Percentiles rank a stretch among this genome's conserved stretches.
Evolutionary conservation across 2,797 vertebrate genomes (phyloP).

Genomic region (Buphagus erythrorhynchus): DNA sequence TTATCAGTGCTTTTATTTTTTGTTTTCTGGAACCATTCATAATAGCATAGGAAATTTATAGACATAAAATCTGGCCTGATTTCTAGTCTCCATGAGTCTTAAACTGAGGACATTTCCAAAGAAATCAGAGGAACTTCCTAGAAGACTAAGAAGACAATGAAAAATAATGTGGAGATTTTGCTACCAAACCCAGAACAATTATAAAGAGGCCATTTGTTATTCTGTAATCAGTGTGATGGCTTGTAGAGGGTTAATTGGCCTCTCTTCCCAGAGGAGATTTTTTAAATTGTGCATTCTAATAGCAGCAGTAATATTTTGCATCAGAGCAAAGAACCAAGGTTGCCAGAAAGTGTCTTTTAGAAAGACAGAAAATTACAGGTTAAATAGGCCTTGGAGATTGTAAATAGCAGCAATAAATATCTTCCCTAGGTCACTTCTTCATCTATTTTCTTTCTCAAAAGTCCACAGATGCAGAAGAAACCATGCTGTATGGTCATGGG

Average conservation of each 20-base stretch:
- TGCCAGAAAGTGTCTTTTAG: background rate
- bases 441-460: background rate
- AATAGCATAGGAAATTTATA: background rate
- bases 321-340: background rate
- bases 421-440: background rate
- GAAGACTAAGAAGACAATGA: background rate
- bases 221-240: background rate
- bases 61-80: background rate
- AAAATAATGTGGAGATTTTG: background rate
- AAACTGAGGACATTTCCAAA: background rate
- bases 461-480: background rate
- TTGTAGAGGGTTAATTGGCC: background rate
- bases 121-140: background rate
- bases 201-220: background rate
- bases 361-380: background rate
- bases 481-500: fast-evolving
- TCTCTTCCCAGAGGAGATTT: background rate
- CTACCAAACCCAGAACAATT: background rate
- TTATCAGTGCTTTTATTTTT: background rate
- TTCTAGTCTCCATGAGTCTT: background rate
- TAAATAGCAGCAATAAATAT: background rate
- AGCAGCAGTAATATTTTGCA: background rate
- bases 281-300: background rate
- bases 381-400: background rate
- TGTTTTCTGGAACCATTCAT: background rate